A percentile compares a stretch with the other conserved stretches of the same genome.
phyloP scores from a whole-genome alignment of 2,797 vertebrate genomes.

The Macropodus opercularis region DNA sequence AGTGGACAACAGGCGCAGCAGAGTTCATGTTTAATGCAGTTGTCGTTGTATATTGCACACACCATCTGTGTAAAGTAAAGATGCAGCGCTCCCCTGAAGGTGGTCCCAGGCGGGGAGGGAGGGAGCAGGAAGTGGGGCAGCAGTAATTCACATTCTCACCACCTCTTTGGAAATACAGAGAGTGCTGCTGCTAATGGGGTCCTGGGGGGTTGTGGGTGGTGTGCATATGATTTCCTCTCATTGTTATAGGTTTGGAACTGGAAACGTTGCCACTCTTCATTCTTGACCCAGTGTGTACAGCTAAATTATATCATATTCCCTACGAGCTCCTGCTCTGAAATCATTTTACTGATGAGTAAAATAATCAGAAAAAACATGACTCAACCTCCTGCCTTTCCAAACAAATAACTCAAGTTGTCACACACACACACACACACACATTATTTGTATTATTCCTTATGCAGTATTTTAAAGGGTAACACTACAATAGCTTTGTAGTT shows the following conservation, averaged over 20 bases:
- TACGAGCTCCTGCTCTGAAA: neutral
- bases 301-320: neutral
- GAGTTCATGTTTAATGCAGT: conserved; percentile 44
- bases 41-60: conserved; percentile 54
- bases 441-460: neutral
- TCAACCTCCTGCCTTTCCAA: conserved; percentile 4
- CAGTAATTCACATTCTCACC: conserved; percentile 66
- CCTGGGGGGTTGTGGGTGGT: conserved; percentile 28
- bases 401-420: neutral
- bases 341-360: neutral
- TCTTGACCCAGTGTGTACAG: neutral
- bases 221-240: neutral
- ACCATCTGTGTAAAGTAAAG: conserved; percentile 55
- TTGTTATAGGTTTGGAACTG: conserved; percentile 6
- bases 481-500: neutral
- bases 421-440: neutral
- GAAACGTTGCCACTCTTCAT: neutral
- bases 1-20: neutral
- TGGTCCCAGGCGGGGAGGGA: conserved; percentile 35
- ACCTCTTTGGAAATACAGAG: conserved; percentile 50
- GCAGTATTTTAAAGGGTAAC: conserved; percentile 7
- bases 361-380: neutral
- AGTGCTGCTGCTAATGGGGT: conserved; percentile 43
- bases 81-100: conserved; percentile 36
- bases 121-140: conserved; percentile 70